phyloP scores from a whole-genome alignment of 2,113 vertebrate genomes.

The Rutilus rutilus region DNA sequence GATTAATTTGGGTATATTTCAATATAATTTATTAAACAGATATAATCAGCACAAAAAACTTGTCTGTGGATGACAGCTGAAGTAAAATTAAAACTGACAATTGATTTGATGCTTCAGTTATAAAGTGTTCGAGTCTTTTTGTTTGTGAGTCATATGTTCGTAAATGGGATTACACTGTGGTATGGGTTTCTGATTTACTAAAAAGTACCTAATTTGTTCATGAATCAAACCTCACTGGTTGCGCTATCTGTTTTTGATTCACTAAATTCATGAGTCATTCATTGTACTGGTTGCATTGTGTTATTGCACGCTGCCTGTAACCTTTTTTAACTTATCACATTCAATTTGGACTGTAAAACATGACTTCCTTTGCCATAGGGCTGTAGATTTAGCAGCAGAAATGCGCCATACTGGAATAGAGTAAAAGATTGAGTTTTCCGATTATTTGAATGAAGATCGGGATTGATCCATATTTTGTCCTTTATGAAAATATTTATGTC shows the following conservation, averaged over 20 bases:
- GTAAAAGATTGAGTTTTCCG: neutral
- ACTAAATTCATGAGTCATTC: no score
- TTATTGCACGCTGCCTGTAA: no score
- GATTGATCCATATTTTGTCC: neutral
- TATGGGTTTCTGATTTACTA: neutral
- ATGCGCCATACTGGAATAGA: neutral
- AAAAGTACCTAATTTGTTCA: neutral
- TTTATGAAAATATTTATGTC: neutral
- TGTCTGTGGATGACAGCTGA: neutral
- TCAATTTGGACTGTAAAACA: neutral
- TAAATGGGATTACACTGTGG: neutral
- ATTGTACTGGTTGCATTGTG: no score
- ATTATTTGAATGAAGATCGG: neutral
- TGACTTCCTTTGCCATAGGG: neutral
- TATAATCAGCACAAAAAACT: neutral
- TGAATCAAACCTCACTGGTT: neutral
- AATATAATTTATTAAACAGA: neutral
- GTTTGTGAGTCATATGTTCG: neutral
- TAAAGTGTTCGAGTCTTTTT: neutral
- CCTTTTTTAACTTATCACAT: no score
- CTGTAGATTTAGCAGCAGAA: neutral
- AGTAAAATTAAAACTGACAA: neutral
- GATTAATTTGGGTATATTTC: no score
- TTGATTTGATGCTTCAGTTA: no score
- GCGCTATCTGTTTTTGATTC: no score